Percentiles rank a stretch among this genome's conserved stretches.
phyloP scores from a whole-genome alignment of 2,113 vertebrate genomes.

The Callorhinus ursinus region DNA sequence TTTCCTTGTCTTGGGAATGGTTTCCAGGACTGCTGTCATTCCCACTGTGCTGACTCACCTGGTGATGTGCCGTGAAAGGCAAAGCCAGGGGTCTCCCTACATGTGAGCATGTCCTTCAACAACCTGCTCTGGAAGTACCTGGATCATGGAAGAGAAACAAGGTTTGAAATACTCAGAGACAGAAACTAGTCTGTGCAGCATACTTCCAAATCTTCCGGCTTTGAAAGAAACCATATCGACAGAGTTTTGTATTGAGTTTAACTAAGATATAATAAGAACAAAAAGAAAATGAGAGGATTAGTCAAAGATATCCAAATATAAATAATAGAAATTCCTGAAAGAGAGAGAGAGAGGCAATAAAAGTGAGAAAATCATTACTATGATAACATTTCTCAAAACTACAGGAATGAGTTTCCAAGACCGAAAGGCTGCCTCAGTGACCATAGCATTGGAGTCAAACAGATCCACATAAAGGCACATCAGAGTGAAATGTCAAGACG shows the following conservation, averaged over 20 bases:
- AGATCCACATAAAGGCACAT: background rate
- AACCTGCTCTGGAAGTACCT: background rate
- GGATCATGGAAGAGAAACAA: background rate
- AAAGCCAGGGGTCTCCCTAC: background rate
- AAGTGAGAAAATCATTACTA: background rate
- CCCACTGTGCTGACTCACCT: background rate
- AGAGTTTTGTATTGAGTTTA: background rate
- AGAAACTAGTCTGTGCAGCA: background rate
- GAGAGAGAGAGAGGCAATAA: background rate
- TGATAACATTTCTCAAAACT: background rate
- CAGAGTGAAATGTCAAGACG: background rate
- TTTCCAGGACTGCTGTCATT: background rate
- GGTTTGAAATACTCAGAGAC: background rate
- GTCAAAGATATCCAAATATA: background rate
- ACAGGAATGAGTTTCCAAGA: background rate
- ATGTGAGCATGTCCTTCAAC: background rate
- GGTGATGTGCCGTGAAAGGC: background rate
- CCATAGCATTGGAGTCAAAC: background rate
- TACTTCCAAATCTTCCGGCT: background rate
- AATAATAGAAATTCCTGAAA: background rate
- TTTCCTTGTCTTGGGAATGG: background rate
- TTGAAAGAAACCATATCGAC: background rate
- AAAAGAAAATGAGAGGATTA: background rate
- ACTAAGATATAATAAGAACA: background rate
- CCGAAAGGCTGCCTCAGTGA: background rate